Conservation (phyloP, 2,113 vertebrate genomes). For the Tylochromis polylepis region DNA sequence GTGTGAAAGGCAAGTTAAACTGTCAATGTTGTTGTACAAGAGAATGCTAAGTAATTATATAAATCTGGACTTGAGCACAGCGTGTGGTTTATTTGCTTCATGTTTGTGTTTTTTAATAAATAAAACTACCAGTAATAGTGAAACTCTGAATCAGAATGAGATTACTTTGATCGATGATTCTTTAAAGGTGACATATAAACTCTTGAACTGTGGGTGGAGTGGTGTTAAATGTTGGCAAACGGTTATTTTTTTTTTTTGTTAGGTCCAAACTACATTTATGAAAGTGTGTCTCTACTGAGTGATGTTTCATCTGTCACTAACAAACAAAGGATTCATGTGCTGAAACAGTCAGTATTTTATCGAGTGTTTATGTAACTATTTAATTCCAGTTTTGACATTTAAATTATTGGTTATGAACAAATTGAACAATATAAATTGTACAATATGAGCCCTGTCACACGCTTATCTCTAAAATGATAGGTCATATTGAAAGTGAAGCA, state of each 20-base stretch:
- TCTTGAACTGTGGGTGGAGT: conserved; percentile 32
- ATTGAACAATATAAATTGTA: neutral
- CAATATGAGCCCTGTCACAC: neutral
- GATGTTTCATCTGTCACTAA: neutral
- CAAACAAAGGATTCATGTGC: neutral
- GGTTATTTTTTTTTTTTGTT: conserved; percentile 8
- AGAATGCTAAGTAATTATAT: conserved; percentile 12
- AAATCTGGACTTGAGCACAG: neutral
- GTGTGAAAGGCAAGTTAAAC: conserved; percentile 35
- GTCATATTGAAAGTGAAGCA: conserved; percentile 11
- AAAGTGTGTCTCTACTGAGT: neutral
- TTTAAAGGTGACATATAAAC: conserved; percentile 48
- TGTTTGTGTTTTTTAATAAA: conserved; percentile 49
- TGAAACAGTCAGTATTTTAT: neutral
- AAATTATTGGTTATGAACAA: neutral
- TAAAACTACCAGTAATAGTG: conserved; percentile 47
- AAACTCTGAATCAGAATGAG: conserved; percentile 58
- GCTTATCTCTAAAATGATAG: neutral
- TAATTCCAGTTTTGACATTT: neutral
- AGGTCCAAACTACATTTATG: neutral
- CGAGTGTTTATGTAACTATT: neutral
- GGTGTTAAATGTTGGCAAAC: conserved; percentile 27
- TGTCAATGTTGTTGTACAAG: neutral
- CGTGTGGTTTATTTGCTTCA: neutral
- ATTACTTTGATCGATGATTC: conserved; percentile 44